Percentiles rank a stretch among this genome's conserved stretches.
phyloP scores from a whole-genome alignment of 2,113 vertebrate species.

The Equus quagga region DNA sequence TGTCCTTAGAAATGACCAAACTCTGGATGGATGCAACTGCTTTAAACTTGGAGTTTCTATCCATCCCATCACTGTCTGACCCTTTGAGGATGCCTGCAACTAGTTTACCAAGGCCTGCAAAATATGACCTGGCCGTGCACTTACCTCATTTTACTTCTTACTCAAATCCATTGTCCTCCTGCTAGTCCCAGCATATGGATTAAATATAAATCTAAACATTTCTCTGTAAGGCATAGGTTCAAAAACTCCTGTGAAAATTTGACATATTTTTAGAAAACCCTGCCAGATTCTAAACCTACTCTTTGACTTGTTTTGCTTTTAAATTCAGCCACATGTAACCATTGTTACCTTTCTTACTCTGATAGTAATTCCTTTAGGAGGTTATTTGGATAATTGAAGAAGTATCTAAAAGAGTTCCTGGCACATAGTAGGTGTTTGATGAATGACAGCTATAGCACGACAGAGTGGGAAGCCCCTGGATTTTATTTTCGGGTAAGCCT shows the following conservation, averaged over 20 bases:
- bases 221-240: neutral
- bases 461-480: neutral
- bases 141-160: neutral
- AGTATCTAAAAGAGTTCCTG: neutral
- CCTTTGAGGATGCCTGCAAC: neutral
- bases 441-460: neutral
- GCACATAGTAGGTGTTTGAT: neutral
- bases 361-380: neutral
- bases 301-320: neutral
- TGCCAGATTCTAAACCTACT: neutral
- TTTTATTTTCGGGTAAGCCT: neutral
- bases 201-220: neutral
- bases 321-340: neutral
- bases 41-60: neutral
- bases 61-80: neutral
- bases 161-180: neutral
- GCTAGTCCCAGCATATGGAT: neutral
- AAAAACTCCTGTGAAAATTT: neutral
- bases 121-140: neutral
- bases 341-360: neutral
- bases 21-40: neutral
- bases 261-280: neutral
- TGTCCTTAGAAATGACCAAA: slow-evolving; percentile 26
- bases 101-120: neutral
- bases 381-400: neutral